phyloP scores from a whole-genome alignment of 2,888 invertebrate genomes.

The Pyrocoelia pectoralis region DNA sequence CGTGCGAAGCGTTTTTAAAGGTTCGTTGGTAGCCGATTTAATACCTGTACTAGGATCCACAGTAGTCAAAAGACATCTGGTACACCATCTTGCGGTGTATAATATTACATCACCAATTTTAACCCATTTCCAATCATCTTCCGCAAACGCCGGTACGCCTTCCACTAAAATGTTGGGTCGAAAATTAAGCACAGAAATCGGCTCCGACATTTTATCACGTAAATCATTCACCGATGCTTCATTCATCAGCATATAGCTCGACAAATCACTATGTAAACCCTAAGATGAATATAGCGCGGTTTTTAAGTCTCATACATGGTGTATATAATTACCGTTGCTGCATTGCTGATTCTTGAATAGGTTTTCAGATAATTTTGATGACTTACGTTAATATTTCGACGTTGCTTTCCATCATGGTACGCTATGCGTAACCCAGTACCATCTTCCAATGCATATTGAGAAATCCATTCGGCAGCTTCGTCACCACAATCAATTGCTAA shows the following conservation, averaged over 20 bases:
- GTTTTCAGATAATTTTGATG: background rate
- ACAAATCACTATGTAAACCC: conserved; percentile 55
- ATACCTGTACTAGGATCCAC: conserved; percentile 63
- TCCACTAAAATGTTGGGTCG: conserved; percentile 66
- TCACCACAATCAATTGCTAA: conserved; percentile 10
- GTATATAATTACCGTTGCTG: background rate
- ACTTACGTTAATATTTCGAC: background rate
- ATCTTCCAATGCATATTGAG: background rate
- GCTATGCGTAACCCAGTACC: background rate
- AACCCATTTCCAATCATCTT: conserved; percentile 67
- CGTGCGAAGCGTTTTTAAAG: conserved; percentile 64
- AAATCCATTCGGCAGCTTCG: conserved; percentile 7
- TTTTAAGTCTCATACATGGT: background rate
- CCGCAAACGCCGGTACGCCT: conserved; percentile 59
- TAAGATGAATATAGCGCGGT: background rate
- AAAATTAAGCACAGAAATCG: conserved; percentile 61
- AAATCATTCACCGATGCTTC: conserved; percentile 63
- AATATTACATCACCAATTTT: conserved; percentile 63
- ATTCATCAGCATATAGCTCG: conserved; percentile 63
- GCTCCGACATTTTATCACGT: conserved; percentile 58
- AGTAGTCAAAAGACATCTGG: conserved; percentile 61
- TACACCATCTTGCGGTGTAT: conserved; percentile 65
- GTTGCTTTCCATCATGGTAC: background rate
- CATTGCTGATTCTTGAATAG: background rate
- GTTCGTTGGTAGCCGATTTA: conserved; percentile 60